Base-by-base conservation (phyloP, 2,888 invertebrate species). In the Athalia circularis region DNA sequence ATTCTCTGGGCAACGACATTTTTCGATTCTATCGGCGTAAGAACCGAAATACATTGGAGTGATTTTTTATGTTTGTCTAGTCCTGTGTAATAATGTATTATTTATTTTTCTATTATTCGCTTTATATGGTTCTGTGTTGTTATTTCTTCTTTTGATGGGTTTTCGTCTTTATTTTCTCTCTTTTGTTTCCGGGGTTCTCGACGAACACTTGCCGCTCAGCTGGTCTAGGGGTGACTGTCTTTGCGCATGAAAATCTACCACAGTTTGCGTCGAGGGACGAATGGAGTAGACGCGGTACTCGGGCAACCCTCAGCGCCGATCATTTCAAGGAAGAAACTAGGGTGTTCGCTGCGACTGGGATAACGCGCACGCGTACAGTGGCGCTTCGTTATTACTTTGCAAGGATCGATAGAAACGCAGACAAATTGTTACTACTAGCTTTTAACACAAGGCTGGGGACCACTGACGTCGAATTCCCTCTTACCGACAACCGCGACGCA, bases 1-100 rank as follows among this genome's bases (percentile, higher is more conserved):
- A 93, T 87, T 93, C 92, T 84, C 93, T 90, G 79, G 93, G 93
- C 82, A 93, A 86, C 85, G 93, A 93, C 93, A 93, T 93, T 80
- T 85, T 86, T 65, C 45, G 62, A 79, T 72, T 80, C 80, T 74
- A 82, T 85, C 85, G 83, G 84, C 84, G 84, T 83, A 84, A 83
- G 86, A 86, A 88, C 90, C 90, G 87, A 87, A 86, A 90, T 90
- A 88, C 90, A 90, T 90, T 90, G 89, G 90, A 89, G 83, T 80
- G 82, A 80, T 78, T 72, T 72, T 15, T 11, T 74, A 29, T 15
- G 50, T 59, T 57, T 43, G 57, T 15, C 52, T 52, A 65, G 65
- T 77, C 67, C 65, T 77, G 67, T 65, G 47, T 77, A 75, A 59
- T 11, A 62, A 75, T 62, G 48, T 50, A 50, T 75, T 75, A 62